Evolutionary conservation across 2,113 vertebrate species (phyloP).

Genomic region (Elaphurus davidianus): DNA sequence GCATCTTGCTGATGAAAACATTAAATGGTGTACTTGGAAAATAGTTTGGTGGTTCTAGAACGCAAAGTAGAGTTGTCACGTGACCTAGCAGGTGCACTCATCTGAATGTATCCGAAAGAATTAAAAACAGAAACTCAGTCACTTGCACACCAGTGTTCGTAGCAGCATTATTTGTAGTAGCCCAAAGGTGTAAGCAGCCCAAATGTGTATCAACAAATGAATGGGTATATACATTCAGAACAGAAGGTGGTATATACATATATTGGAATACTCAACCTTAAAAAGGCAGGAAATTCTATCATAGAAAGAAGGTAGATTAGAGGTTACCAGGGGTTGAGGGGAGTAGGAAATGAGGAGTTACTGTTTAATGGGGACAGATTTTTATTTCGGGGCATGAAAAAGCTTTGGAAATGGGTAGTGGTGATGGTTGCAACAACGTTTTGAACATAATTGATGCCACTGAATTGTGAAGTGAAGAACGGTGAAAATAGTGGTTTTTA

Average conservation of each 20-base stretch:
- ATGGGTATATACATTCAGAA: background rate
- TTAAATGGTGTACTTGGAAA: background rate
- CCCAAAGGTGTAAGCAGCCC: background rate
- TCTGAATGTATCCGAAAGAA: background rate
- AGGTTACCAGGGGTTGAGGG: background rate
- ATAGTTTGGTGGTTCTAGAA: background rate
- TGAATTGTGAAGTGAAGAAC: background rate
- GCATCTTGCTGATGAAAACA: background rate
- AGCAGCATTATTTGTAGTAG: background rate
- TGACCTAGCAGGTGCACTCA: background rate
- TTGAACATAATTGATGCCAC: background rate
- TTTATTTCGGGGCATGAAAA: background rate
- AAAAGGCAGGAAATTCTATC: background rate
- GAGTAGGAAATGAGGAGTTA: background rate
- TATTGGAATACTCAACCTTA: background rate
- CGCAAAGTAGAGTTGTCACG: no score
- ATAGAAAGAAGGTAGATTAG: background rate
- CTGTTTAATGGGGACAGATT: background rate
- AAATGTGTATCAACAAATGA: background rate
- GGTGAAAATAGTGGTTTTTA: background rate
- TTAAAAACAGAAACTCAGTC: background rate
- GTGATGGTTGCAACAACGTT: background rate
- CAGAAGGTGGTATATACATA: background rate
- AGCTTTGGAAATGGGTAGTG: background rate
- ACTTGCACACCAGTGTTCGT: background rate